Base-by-base conservation (phyloP, 2,888 invertebrate species). In the Caenorhabditis angaria region DNA sequence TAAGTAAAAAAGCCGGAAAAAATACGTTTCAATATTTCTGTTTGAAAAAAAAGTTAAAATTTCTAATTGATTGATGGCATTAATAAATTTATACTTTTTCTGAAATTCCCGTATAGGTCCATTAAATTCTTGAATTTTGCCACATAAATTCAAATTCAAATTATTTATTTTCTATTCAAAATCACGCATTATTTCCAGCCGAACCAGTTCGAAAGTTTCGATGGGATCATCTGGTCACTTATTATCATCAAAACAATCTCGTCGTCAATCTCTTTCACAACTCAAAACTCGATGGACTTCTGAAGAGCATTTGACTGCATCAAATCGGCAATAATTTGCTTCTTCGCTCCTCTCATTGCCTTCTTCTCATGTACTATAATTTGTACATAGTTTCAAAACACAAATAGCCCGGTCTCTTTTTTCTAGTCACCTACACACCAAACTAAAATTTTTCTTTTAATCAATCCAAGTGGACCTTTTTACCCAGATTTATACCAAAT, bases 261-360 rank as follows among this genome's bases (percentile, higher is more conserved):
- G 73, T 8, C 61, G 73, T 27, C 55, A 59, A 18, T 73, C 73
- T n/a, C 61, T 72, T 48, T 65, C 54, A 8, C 59, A 59, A 20
- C 50, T 61, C 28, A 61, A 61, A 50, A 68, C 59, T 1, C 65
- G 68, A 51, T 73, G 73, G 73, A 68, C 73, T 12, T 73, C 73
- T 6, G 73, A 68, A 65, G 73, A 73, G 35, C 65, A 69, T 27
- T 53, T 73, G 3, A 8, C 54, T 3, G 41, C 41, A 41, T 41
- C 41, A 41, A 18, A 12, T 41, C 41, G 41, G 10, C 64, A 67
- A 1, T 64, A 67, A 51, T 66, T 60, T 22, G 59, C 53, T n/a
- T 12, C 20, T 24, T 14, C 24, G 27, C 57, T 55, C 29, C 32
- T 20, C 25, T 20, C 5, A n/a, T 35, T 20, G 20, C 56, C 12